Conservation (phyloP, 2,797 vertebrate species). For the Muscicapa striata region DNA sequence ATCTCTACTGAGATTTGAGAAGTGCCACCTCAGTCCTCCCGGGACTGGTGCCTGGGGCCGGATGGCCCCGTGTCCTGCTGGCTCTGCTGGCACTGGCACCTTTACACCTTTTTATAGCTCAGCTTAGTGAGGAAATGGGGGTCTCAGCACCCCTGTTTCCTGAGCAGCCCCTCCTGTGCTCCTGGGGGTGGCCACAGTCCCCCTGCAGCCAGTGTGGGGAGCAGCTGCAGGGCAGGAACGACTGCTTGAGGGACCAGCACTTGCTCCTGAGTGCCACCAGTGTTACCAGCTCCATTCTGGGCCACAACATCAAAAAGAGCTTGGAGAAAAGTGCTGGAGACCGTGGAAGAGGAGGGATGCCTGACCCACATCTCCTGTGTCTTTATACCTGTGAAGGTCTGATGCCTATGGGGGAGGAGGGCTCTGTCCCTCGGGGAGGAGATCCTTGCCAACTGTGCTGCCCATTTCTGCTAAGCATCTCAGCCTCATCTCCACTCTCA, state of each 20-base stretch:
- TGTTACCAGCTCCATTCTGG: background rate
- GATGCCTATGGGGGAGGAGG: accelerated
- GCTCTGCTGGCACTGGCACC: background rate
- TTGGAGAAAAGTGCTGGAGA: background rate
- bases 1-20: conserved; percentile 40
- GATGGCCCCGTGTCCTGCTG: background rate
- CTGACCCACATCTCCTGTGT: background rate
- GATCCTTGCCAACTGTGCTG: accelerated
- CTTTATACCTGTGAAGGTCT: background rate
- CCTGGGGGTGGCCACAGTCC: background rate
- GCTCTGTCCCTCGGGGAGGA: background rate
- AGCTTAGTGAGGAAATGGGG: conserved; percentile 7
- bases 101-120: conserved; percentile 21
- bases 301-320: background rate
- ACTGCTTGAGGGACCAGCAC: background rate
- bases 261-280: background rate
- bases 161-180: background rate
- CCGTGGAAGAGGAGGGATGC: background rate
- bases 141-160: background rate
- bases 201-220: background rate
- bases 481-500: background rate
- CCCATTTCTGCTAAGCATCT: background rate
- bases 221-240: background rate
- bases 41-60: background rate
- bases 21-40: background rate